These are phyloP conservation scores for Coregonus clupeaformis DNA, from an alignment of 2,113 vertebrate genomes.

Conservation along the genomic window DNA sequence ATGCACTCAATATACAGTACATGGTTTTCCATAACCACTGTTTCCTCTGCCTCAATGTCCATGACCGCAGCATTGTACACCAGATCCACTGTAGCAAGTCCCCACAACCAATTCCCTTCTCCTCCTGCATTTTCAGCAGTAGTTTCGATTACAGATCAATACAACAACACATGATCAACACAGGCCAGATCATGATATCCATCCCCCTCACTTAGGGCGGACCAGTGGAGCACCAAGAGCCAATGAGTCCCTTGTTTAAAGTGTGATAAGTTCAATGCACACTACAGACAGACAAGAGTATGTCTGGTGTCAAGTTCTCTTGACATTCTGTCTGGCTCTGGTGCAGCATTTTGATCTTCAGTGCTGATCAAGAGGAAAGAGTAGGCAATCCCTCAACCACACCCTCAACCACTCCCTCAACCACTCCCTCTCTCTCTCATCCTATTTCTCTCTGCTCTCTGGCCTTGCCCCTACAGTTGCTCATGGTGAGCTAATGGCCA, in stretches of 20 bases:
- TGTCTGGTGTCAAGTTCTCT: slow-evolving; percentile 62
- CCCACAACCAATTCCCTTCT: slow-evolving; percentile 2
- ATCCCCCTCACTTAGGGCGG: slow-evolving; percentile 55
- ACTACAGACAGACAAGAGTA: slow-evolving; percentile 27
- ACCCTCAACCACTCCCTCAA: slow-evolving; percentile 29
- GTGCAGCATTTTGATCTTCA: slow-evolving; percentile 44
- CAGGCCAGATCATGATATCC: slow-evolving; percentile 55
- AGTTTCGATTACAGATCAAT: slow-evolving; percentile 58
- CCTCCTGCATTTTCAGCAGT: slow-evolving; percentile 57
- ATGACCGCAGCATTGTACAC: not conserved
- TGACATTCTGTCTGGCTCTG: slow-evolving; percentile 54
- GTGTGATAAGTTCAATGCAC: slow-evolving; percentile 51
- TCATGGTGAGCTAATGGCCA: slow-evolving; percentile 60
- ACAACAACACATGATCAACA: slow-evolving; percentile 59
- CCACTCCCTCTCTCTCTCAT: slow-evolving; percentile 35
- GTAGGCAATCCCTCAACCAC: not conserved
- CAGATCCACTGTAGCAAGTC: slow-evolving; percentile 6
- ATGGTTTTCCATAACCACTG: not conserved
- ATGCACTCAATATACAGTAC: not conserved
- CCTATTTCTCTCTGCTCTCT: slow-evolving; percentile 21
- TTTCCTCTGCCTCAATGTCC: not conserved
- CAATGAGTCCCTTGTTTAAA: slow-evolving; percentile 34
- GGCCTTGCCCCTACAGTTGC: slow-evolving; percentile 26
- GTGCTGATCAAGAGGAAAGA: slow-evolving; percentile 30
- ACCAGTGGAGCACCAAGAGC: slow-evolving; percentile 47